Percentiles rank a stretch among this genome's conserved stretches.
Evolutionary conservation across 1,140 invertebrate species (phyloP).

Genomic region (Nephotettix cincticeps): DNA sequence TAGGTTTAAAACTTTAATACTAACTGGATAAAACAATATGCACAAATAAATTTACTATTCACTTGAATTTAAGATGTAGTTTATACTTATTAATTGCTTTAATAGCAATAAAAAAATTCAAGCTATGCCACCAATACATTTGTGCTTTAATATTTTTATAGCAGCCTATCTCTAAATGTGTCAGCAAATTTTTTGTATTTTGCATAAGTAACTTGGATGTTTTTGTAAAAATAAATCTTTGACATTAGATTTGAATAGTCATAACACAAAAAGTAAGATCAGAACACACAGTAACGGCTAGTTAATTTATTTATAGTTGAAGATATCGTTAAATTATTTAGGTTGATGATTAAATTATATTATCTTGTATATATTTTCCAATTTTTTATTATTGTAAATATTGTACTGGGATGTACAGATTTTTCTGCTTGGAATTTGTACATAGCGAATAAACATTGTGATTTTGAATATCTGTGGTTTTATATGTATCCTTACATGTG

Average conservation of each 20-base stretch:
- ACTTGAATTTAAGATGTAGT: too few relatives aligned
- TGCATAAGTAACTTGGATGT: neutral
- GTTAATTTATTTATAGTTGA: neutral
- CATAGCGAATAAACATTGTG: constrained; percentile 17
- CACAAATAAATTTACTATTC: too few relatives aligned
- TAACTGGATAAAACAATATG: too few relatives aligned
- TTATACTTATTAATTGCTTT: too few relatives aligned
- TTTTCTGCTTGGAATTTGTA: constrained; percentile 20
- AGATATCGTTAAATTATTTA: neutral
- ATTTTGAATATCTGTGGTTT: constrained; percentile 1
- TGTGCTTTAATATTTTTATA: constrained; percentile 6
- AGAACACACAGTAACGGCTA: neutral
- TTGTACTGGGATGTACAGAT: constrained; percentile 19
- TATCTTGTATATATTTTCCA: constrained; percentile 12
- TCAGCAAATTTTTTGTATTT: too few relatives aligned
- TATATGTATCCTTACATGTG: neutral
- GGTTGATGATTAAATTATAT: neutral
- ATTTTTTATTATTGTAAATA: constrained; percentile 23
- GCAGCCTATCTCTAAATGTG: neutral
- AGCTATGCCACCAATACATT: neutral
- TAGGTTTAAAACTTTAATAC: too few relatives aligned
- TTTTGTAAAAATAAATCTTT: neutral
- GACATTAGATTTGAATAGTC: too few relatives aligned
- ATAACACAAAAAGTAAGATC: too few relatives aligned
- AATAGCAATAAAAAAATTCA: too few relatives aligned